phyloP scores from a whole-genome alignment of 2,113 vertebrate genomes.

The Silurus asotus region DNA sequence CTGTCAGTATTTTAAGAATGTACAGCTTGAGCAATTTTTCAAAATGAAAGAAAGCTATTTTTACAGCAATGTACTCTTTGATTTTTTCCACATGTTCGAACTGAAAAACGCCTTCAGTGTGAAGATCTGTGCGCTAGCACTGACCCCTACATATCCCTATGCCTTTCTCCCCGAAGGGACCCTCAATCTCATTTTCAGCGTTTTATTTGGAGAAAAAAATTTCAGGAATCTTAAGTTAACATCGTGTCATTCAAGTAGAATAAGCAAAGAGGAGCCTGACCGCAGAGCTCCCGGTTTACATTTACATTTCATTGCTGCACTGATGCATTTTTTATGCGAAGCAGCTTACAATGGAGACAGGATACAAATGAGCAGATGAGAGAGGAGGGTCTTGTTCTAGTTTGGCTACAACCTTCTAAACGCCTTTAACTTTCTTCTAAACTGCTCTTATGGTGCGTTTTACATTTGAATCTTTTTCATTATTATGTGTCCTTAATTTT shows the following conservation, averaged over 20 bases:
- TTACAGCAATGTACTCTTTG: not conserved
- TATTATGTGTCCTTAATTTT: too few relatives aligned
- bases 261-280: not conserved
- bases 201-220: not conserved
- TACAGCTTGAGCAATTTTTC: not conserved
- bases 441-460: too few relatives aligned
- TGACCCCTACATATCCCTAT: not conserved
- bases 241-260: not conserved
- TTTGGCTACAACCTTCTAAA: not conserved
- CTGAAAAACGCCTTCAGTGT: conserved; percentile 1
- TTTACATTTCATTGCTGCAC: not conserved
- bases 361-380: not conserved
- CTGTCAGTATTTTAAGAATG: not conserved
- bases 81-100: not conserved
- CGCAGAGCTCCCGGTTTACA: not conserved
- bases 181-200: not conserved
- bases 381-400: not conserved
- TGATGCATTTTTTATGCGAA: not conserved
- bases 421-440: too few relatives aligned
- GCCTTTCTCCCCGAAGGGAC: not conserved
- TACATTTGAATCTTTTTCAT: too few relatives aligned
- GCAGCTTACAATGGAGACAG: not conserved
- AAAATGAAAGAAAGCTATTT: not conserved
- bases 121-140: not conserved
- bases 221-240: not conserved